These are phyloP conservation scores for Phortica variegata DNA, from an alignment of 1,140 invertebrate species.

Conservation along the genomic window DNA sequence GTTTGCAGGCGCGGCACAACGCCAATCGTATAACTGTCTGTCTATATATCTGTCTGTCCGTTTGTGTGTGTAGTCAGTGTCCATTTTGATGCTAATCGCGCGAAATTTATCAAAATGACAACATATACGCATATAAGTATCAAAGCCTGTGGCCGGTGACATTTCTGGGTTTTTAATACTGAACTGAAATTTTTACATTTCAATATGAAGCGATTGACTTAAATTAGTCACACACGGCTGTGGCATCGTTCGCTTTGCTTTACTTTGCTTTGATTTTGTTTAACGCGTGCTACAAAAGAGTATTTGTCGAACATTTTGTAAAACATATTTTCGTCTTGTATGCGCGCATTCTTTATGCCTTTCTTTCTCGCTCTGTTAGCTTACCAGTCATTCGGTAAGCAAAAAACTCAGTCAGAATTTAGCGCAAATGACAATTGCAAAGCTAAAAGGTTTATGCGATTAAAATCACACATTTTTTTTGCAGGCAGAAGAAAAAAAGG, in stretches of 20 bases:
- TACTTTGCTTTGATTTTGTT: slow-evolving; percentile 36
- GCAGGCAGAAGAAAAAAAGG: too few species aligned
- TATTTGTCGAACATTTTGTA: too few species aligned
- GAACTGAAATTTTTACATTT: too few species aligned
- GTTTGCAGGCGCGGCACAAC: background rate
- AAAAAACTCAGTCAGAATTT: slow-evolving; percentile 41
- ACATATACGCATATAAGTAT: slow-evolving; percentile 22
- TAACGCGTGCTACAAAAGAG: slow-evolving; percentile 14
- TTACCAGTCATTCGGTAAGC: too few species aligned
- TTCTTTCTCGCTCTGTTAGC: too few species aligned
- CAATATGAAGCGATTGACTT: too few species aligned
- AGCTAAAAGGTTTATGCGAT: slow-evolving; percentile 50
- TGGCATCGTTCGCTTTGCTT: slow-evolving; percentile 11
- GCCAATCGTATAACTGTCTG: background rate
- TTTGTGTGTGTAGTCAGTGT: slow-evolving; percentile 9
- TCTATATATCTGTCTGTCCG: background rate
- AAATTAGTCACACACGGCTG: too few species aligned
- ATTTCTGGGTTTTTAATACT: too few species aligned
- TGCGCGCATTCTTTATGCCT: too few species aligned
- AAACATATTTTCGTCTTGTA: too few species aligned
- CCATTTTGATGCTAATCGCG: slow-evolving; percentile 47
- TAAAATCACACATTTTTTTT: slow-evolving; percentile 11
- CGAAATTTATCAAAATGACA: slow-evolving; percentile 35
- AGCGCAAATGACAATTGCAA: slow-evolving; percentile 44
- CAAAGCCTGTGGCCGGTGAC: too few species aligned